Percentiles rank a stretch among this genome's conserved stretches.
Evolutionary conservation across 2,888 invertebrate species (phyloP).

Genomic region (Limnephilus auricula): DNA sequence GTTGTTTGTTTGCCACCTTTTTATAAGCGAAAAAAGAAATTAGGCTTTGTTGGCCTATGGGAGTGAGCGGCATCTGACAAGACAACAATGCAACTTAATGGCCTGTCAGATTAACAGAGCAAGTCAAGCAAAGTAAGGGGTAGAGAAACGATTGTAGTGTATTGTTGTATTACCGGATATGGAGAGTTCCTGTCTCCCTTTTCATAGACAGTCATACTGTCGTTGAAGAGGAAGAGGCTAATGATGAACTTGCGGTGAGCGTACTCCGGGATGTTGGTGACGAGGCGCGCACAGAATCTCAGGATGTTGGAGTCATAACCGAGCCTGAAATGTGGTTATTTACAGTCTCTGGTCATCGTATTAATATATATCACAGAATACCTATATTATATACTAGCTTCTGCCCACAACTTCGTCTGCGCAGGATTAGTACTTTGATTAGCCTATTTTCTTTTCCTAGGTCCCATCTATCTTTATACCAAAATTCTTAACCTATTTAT

Average conservation of each 20-base stretch:
- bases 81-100: not conserved
- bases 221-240: conserved; percentile 88
- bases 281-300: conserved; percentile 87
- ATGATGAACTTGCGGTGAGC: conserved; percentile 84
- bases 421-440: too few relatives aligned
- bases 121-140: not conserved
- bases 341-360: not conserved
- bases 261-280: conserved; percentile 84
- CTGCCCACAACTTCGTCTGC: too few relatives aligned
- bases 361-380: not conserved
- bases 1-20: too few relatives aligned
- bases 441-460: too few relatives aligned
- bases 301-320: conserved; percentile 87
- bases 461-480: too few relatives aligned
- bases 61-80: too few relatives aligned
- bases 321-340: conserved; percentile 73
- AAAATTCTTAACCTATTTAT: too few relatives aligned
- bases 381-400: too few relatives aligned
- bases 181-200: conserved; percentile 86
- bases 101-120: not conserved
- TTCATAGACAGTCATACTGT: conserved; percentile 91
- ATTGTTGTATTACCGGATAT: conserved; percentile 70
- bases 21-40: too few relatives aligned
- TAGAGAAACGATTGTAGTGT: not conserved
- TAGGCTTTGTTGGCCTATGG: too few relatives aligned